Evolutionary conservation across 2,888 invertebrate species (phyloP), one percentile per base, ranked within the genome.

Genomic region (Antheraea assamensis): DNA sequence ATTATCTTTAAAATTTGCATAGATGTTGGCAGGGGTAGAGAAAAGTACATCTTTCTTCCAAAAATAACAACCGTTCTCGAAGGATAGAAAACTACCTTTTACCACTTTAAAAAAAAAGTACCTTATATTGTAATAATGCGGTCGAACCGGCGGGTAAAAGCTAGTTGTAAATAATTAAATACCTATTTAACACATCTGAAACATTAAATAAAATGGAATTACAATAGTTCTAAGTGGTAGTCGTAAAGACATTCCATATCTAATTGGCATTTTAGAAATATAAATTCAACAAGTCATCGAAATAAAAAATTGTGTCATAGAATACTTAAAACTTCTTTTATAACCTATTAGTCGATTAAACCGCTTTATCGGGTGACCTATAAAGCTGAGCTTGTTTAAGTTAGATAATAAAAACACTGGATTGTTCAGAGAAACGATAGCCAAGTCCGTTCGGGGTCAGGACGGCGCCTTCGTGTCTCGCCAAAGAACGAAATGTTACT

Each of bases 391-490:
- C 19, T 21, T 31, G 49, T 74, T 73, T 66, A 21, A 71, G 68
- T 71, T 74, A 52, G 52, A 35, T 71, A 74, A 68, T 74, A 74
- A 52, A 66, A 52, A 68, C 70, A 74, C 66, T 55, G 35, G 27
- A 68, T 42, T 47, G 64, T 71, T 66, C 66, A 42, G 55, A 42
- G 61, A 80, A 81, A 78, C 74, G 74, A 75, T 73, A 77, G 81
- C 81, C 81, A 82, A 82, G 75, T 79, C 70, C 74, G 76, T 72
- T 68, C 76, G 76, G 42, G 82, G 83, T 81, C 82, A 78, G 58
- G 61, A 10, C 52, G 83, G 82, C 83, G 84, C 78, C 84, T n/a
- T 10, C 15, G 24, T 73, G 84, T 82, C 84, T 85, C 77, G 84
- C 83, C 84, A 83, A 77, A 70, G 64, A 74, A 72, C 49, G 70